Conservation (phyloP, 2,888 invertebrate species). For the Harmothoe impar region DNA sequence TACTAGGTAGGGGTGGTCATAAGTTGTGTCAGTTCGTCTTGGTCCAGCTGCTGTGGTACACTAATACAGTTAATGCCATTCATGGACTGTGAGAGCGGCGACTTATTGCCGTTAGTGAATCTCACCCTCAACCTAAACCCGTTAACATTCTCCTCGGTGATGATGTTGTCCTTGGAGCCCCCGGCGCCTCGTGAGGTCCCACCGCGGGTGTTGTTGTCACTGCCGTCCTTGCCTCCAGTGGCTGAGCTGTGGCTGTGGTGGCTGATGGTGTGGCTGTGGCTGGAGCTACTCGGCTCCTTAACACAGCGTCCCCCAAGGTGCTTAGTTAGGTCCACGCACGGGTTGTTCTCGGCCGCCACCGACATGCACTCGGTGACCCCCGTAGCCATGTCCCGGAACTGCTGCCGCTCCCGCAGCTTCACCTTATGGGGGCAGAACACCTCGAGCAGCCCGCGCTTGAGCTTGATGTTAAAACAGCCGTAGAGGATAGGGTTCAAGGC, state of each 20-base stretch:
- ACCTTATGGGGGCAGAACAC: constrained; percentile 65
- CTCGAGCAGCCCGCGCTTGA: constrained; percentile 70
- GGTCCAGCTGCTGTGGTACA: too few species aligned
- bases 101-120: constrained; percentile 36
- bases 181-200: background rate
- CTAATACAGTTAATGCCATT: background rate
- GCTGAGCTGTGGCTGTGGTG: constrained; percentile 50
- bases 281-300: constrained; percentile 16
- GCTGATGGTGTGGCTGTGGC: background rate
- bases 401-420: constrained; percentile 36
- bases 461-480: constrained; percentile 83
- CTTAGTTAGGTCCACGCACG: constrained; percentile 35
- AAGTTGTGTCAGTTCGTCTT: background rate
- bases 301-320: background rate
- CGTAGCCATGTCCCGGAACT: constrained; percentile 32
- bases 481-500: constrained; percentile 84
- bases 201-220: background rate
- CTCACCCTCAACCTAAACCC: constrained; percentile 64
- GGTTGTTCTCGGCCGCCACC: constrained; percentile 48
- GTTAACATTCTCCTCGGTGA: constrained; percentile 64
- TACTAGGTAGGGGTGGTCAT: constrained; percentile 26
- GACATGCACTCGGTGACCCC: constrained; percentile 61
- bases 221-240: background rate
- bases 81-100: constrained; percentile 20
- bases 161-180: constrained; percentile 47